Conservation (phyloP, 2,888 invertebrate species). For the Drosophila peninsularis region DNA sequence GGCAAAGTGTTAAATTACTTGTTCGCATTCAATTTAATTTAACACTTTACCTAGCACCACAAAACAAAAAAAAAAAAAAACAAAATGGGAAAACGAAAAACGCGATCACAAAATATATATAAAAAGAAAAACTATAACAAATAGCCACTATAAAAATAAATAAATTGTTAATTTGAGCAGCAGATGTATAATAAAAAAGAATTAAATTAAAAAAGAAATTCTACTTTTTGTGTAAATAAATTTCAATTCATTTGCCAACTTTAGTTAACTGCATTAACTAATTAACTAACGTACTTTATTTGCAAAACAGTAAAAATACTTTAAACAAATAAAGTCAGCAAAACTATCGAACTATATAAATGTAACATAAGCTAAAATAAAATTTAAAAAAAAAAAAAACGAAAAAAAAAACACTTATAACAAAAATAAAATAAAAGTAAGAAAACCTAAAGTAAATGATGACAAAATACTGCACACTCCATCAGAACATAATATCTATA, state of each 20-base stretch:
- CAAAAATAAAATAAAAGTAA: conserved; percentile 9
- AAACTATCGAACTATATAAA: conserved; percentile 43
- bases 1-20: conserved; percentile 49
- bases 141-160: conserved; percentile 36
- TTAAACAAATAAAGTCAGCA: conserved; percentile 39
- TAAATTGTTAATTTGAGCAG: conserved; percentile 46
- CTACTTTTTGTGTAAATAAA: conserved; percentile 38
- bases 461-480: conserved; percentile 31
- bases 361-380: conserved; percentile 51
- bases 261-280: conserved; percentile 40
- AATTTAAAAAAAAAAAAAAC: background rate
- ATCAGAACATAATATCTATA: conserved; percentile 8
- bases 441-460: background rate
- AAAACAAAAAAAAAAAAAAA: background rate
- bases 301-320: conserved; percentile 29
- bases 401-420: conserved; percentile 14
- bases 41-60: conserved; percentile 40
- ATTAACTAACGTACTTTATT: conserved; percentile 30
- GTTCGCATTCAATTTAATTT: conserved; percentile 44
- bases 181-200: conserved; percentile 10
- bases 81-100: conserved; percentile 1
- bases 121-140: conserved; percentile 17
- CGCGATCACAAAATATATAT: conserved; percentile 5
- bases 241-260: conserved; percentile 35
- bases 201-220: conserved; percentile 1